Evolutionary conservation across 2,797 vertebrate genomes (phyloP).

Genomic region (Sarcoramphus papa): DNA sequence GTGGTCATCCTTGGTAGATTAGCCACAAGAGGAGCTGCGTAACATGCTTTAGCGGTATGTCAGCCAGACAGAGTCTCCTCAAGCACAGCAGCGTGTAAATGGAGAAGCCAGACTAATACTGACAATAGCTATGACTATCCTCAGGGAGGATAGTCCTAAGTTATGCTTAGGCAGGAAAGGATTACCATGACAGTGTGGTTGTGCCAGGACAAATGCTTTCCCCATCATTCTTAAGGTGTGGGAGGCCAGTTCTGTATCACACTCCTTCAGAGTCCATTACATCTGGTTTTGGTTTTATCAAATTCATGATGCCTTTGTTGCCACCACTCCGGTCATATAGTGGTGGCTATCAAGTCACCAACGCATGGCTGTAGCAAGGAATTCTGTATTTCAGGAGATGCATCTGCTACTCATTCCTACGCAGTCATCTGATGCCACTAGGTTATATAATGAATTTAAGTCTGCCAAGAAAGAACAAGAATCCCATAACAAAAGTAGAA

Average conservation of each 20-base stretch:
- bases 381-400: not conserved
- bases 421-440: not conserved
- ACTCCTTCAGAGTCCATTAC: not conserved
- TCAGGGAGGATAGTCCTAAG: not conserved
- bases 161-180: not conserved
- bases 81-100: not conserved
- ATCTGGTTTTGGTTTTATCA: not conserved
- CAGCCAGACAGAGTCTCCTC: not conserved
- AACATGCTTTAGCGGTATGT: not conserved
- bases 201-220: constrained; percentile 4
- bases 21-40: not conserved
- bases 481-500: constrained; percentile 27
- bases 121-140: not conserved
- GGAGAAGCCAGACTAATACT: not conserved
- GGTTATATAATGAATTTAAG: not conserved
- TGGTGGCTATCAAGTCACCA: not conserved
- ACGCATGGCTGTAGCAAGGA: not conserved
- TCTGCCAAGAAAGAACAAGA: constrained; percentile 24
- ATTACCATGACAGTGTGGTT: not conserved
- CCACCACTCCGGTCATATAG: not conserved
- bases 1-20: not conserved
- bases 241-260: not conserved
- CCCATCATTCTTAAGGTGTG: not conserved
- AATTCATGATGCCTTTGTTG: not conserved
- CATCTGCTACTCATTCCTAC: constrained; percentile 15